Conservation (phyloP, 2,797 vertebrate genomes). For the Rhinichthys osculus region DNA sequence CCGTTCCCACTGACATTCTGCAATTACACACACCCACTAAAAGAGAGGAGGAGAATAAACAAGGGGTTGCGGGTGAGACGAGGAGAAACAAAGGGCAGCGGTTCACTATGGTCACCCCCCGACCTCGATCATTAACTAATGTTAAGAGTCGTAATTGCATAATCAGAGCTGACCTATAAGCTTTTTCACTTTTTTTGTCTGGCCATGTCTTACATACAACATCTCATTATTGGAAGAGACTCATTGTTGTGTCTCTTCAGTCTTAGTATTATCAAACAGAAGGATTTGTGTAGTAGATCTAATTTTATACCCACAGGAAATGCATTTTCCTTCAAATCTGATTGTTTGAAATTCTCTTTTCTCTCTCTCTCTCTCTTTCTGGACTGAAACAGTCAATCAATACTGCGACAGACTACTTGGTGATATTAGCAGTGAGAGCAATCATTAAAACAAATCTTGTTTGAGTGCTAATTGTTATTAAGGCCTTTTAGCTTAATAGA, state of each 20-base stretch:
- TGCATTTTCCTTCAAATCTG: constrained; percentile 28
- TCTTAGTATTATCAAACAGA: constrained; percentile 5
- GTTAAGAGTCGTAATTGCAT: constrained; percentile 45
- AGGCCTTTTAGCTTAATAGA: constrained; percentile 60
- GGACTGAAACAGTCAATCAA: constrained; percentile 44
- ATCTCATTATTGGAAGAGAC: background rate
- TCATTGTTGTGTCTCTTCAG: background rate
- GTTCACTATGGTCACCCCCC: constrained; percentile 25
- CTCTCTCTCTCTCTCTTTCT: constrained; percentile 23
- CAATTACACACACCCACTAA: constrained; percentile 47
- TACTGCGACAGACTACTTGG: constrained; percentile 47
- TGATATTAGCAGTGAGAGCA: constrained; percentile 35
- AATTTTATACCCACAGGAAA: constrained; percentile 31
- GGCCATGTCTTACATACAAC: background rate
- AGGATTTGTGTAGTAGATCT: constrained; percentile 31
- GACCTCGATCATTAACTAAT: constrained; percentile 52
- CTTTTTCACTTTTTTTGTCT: constrained; percentile 10
- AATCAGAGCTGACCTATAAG: constrained; percentile 37
- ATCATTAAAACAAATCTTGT: constrained; percentile 56
- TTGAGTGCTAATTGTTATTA: constrained; percentile 61
- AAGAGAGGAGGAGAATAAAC: constrained; percentile 28
- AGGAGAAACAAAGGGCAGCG: constrained; percentile 24
- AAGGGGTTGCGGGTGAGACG: constrained; percentile 20
- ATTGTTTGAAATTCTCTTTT: constrained; percentile 32
- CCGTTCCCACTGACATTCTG: constrained; percentile 48